Percentiles rank a stretch among this genome's conserved stretches.
Conservation (phyloP, 2,888 invertebrate genomes). For the Epirrita christyi region DNA sequence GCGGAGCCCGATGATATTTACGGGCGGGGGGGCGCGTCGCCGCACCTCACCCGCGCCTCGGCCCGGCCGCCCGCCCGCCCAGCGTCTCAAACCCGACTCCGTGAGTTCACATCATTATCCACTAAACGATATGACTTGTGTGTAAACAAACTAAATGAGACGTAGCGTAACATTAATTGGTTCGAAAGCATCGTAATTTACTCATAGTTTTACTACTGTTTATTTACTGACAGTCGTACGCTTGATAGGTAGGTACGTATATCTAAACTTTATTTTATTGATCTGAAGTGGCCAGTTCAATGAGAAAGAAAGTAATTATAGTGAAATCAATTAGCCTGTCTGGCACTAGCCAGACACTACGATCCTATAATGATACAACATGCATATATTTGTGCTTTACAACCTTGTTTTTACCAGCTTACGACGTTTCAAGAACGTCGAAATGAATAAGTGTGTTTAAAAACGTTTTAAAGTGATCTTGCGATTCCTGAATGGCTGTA, state of each 20-base stretch:
- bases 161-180: conserved; percentile 34
- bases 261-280: no score
- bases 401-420: conserved; percentile 24
- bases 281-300: no score
- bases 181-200: conserved; percentile 24
- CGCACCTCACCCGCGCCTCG: conserved; percentile 74
- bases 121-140: conserved; percentile 30
- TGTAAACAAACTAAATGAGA: conserved; percentile 39
- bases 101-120: conserved; percentile 55
- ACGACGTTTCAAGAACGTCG: conserved; percentile 22
- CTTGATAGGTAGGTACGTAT: not conserved
- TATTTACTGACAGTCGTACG: conserved; percentile 31
- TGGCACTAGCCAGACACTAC: conserved; percentile 12
- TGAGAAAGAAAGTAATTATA: not conserved
- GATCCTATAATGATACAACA: conserved; percentile 18
- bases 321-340: conserved; percentile 22
- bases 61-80: conserved; percentile 58
- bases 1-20: conserved; percentile 77
- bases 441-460: conserved; percentile 11
- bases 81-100: conserved; percentile 62
- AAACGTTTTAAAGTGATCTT: conserved; percentile 3
- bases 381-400: conserved; percentile 18
- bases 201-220: conserved; percentile 34
- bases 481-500: not conserved
- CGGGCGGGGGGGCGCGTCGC: conserved; percentile 82